Evolutionary conservation across 2,113 vertebrate species (phyloP).

Genomic region (Montifringilla adamsi): DNA sequence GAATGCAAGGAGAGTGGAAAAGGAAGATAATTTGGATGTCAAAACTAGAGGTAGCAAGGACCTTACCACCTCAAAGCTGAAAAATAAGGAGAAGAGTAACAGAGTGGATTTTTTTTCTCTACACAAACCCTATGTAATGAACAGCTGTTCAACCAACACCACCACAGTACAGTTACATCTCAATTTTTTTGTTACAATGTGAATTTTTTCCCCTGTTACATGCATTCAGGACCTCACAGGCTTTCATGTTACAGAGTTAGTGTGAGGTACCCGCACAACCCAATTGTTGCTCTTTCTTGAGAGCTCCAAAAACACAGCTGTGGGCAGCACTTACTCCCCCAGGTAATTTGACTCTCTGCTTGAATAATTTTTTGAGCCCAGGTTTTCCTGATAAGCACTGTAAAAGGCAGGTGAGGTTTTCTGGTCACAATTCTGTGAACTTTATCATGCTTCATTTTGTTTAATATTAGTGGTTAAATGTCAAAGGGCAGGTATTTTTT

Average conservation of each 20-base stretch:
- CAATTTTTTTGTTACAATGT: background rate
- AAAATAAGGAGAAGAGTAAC: background rate
- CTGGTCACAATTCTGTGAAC: background rate
- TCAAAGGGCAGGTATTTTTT: background rate
- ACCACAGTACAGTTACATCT: background rate
- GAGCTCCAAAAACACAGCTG: background rate
- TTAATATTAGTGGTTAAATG: background rate
- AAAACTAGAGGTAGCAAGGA: background rate
- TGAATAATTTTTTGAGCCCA: background rate
- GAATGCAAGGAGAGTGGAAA: background rate
- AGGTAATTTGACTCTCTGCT: background rate
- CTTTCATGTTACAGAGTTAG: background rate
- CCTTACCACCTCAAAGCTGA: background rate
- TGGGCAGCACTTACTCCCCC: background rate
- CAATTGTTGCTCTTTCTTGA: background rate
- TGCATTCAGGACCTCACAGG: background rate
- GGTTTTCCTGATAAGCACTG: background rate
- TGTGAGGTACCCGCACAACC: background rate
- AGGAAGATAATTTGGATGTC: background rate
- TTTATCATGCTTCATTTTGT: background rate
- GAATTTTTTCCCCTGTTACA: background rate
- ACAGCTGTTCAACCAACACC: background rate
- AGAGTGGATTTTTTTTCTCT: background rate
- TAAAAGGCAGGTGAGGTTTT: background rate
- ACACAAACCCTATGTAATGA: background rate